Evolutionary conservation across 92 coral and sea anemone genomes (phyloP), one percentile per base, ranked within the genome.

Genomic region (Porites evermanni): DNA sequence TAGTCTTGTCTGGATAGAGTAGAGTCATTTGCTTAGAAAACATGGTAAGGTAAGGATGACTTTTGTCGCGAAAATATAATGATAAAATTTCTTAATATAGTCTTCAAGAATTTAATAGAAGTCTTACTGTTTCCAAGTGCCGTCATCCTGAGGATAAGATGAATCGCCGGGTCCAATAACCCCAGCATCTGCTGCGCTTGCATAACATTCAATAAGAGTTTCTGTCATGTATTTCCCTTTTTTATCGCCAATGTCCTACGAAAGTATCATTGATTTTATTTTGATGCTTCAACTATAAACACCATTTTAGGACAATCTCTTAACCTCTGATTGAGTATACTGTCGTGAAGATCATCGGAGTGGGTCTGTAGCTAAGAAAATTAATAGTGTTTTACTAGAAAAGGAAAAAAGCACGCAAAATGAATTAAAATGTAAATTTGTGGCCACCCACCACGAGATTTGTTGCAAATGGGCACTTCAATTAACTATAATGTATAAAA

Each of bases 361-460:
- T 63, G n/a, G 67, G 12, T 13, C 12, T 54, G 60, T 13, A 13
- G 60, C 47, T 38, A 38, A 38, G 47, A 38, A 38, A 38, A 38
- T 38, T 38, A 38, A 13, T 13, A 13, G 12, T 11, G 12, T 54
- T 54, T 54, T 10, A 10, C 13, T 54, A 10, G 12, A 10, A 10
- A 54, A 54, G 59, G 2, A 54, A 54, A 54, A 54, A 54, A 10
- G 60, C 60, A 54, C 60, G 14, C 60, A 53, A 74, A 38, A 53
- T 74, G 64, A 53, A 74, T 74, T 74, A 51, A 74, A 53, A 63
- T 74, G 78, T 52, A 74, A 52, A 74, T 74, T 74, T 17, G 21
- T 14, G 64, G 64, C 78, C 78, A n/a, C 78, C 78, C 64, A 74
- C 53, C 78, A 53, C 53, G 64, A 53, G 4, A 14, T 18, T 11